Evolutionary conservation across 2,888 invertebrate species (phyloP).

Genomic region (Aethes cnicana): DNA sequence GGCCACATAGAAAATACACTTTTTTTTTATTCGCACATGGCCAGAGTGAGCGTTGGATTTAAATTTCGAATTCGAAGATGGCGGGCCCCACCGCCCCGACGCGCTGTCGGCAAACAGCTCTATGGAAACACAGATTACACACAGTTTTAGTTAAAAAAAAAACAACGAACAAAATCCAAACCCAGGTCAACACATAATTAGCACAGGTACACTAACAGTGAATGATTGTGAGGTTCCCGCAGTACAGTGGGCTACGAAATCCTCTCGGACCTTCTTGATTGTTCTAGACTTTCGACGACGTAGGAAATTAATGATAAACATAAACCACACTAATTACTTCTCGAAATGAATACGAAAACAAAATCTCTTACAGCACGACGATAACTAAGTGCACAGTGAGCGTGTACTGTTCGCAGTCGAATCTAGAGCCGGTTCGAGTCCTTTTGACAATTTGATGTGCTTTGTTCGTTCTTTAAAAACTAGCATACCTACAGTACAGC

Average conservation of each 20-base stretch:
- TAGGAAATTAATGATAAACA: constrained; percentile 71
- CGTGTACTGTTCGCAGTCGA: constrained; percentile 64
- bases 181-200: constrained; percentile 80
- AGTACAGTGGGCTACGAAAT: constrained; percentile 67
- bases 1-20: constrained; percentile 20
- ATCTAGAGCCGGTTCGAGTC: constrained; percentile 53
- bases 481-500: no score
- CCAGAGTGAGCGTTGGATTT: constrained; percentile 15
- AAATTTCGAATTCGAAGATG: constrained; percentile 10
- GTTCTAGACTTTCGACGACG: constrained; percentile 62
- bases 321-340: constrained; percentile 79
- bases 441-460: no score
- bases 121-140: constrained; percentile 80
- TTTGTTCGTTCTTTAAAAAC: no score
- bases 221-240: constrained; percentile 70
- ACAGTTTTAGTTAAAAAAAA: constrained; percentile 78
- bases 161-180: constrained; percentile 81
- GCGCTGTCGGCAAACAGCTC: constrained; percentile 50
- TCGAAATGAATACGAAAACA: constrained; percentile 77
- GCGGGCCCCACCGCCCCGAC: constrained; percentile 31
- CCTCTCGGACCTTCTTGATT: constrained; percentile 57
- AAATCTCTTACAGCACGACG: constrained; percentile 80
- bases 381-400: constrained; percentile 82
- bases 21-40: background rate
- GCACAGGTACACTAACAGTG: constrained; percentile 81